These are phyloP conservation scores for Pangasius mekongensis DNA, from an alignment of 2,797 vertebrate genomes.

Conservation along the genomic window DNA sequence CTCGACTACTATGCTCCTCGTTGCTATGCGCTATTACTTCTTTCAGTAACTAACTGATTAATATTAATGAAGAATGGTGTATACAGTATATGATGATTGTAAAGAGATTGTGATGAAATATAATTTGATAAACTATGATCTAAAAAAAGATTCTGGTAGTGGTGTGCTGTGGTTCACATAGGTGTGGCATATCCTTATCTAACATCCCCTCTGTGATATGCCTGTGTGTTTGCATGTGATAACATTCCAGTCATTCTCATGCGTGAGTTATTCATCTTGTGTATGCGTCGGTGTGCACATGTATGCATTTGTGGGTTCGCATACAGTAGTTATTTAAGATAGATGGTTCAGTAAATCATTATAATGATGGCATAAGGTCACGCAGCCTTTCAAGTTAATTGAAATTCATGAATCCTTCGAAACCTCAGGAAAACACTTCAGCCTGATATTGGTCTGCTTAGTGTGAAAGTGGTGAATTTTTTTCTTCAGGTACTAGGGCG, in stretches of 20 bases:
- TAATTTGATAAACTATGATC: background rate
- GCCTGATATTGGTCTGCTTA: constrained; percentile 11
- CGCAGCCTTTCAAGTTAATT: background rate
- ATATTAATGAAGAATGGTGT: background rate
- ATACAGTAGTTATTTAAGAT: background rate
- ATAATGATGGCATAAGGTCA: constrained; percentile 11
- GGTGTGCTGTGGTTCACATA: constrained; percentile 26
- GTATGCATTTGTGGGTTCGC: background rate
- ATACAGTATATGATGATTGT: background rate
- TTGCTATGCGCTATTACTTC: too few species aligned
- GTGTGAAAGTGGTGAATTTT: constrained; percentile 20
- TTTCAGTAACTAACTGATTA: background rate
- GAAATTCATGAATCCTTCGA: constrained; percentile 25
- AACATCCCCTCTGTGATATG: constrained; percentile 26
- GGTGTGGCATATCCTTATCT: constrained; percentile 54
- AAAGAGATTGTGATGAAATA: constrained; percentile 1
- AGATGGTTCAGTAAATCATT: background rate
- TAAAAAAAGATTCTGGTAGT: background rate
- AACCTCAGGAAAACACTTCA: constrained; percentile 19
- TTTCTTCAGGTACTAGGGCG: background rate
- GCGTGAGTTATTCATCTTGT: constrained; percentile 46
- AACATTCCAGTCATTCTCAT: constrained; percentile 59
- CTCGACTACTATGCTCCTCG: too few species aligned
- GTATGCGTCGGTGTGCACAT: constrained; percentile 12
- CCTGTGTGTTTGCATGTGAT: constrained; percentile 41